These are phyloP conservation scores for Tetragnatha montana DNA, from an alignment of 2,888 invertebrate genomes.

Conservation along the genomic window DNA sequence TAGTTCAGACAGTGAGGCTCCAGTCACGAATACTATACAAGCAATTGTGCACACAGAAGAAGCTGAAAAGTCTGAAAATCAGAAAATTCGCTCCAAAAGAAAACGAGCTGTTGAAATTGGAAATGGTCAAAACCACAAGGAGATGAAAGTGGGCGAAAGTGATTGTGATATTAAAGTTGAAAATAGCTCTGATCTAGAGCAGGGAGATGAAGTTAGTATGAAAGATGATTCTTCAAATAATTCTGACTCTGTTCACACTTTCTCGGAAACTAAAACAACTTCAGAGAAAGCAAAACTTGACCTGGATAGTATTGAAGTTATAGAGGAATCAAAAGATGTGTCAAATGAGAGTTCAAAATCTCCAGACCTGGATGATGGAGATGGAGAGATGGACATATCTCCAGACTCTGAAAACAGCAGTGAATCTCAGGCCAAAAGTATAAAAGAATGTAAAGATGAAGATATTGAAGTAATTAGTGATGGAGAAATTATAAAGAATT, in stretches of 20 bases:
- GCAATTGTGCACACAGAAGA: not conserved
- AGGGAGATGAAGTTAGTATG: not conserved
- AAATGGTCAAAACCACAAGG: not conserved
- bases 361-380: not conserved
- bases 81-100: not conserved
- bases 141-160: slow-evolving; percentile 1
- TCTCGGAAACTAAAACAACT: not conserved
- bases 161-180: slow-evolving; percentile 3
- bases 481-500: slow-evolving; percentile 40
- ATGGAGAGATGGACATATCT: not conserved
- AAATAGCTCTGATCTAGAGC: not conserved
- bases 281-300: not conserved
- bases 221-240: not conserved
- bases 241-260: not conserved
- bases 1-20: slow-evolving; percentile 34
- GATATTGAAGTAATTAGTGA: slow-evolving; percentile 61
- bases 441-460: slow-evolving; percentile 1
- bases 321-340: slow-evolving; percentile 2
- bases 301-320: slow-evolving; percentile 19
- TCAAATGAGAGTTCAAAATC: slow-evolving; percentile 4
- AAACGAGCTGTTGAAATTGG: not conserved
- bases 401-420: not conserved
- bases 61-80: slow-evolving; percentile 20
- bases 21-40: slow-evolving; percentile 4
- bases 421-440: slow-evolving; percentile 5